Base-by-base conservation (phyloP, 2,113 vertebrate genomes). In the Petrocephalus zakoni region DNA sequence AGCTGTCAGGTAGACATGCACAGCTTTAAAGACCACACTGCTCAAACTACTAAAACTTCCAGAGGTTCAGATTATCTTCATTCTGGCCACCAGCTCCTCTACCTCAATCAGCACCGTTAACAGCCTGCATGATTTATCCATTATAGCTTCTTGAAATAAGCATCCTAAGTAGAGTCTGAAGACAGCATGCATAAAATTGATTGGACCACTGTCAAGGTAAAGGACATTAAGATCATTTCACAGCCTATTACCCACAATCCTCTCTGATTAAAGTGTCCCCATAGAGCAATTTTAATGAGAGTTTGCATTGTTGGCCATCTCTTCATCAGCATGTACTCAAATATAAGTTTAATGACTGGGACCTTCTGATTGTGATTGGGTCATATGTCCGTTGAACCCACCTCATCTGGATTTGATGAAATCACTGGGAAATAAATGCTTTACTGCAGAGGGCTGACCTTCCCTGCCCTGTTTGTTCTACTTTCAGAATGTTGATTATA, bases 221-320 rank as follows among this genome's bases (percentile, higher is more conserved):
- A 87, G 88, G 87, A 86, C 83, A 88, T 89, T 89, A 89, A 89
- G 88, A 89, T 78, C 64, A 72, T 87, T 87, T 89, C 88, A 89
- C 88, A 89, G 88, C 46, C 85, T 75, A 81, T 87, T 89, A 87
- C 84, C 88, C 82, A 86, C 88, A 89, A 88, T 88, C 81, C 88
- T 53, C 81, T 58, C 81, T 88, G 88, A 88, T 88, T 88, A 88
- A 88, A 85, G 88, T 64, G 10, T 58, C 53, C 53, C 49, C 84
- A 86, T 53, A 19, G 61, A 72, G 83, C 75, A 82, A 8, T 86
- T 89, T 86, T 89, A 87, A 87, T 89, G 88, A 89, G 85, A 25
- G 25, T 51, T 55, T 89, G 64, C 52, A 87, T 89, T 75, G 88
- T 87, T 78, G 37, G 85, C 88, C 49, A 53, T 29, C 85, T 85